These are phyloP conservation scores for Dynastes maya DNA, from an alignment of 2,888 invertebrate species.

Conservation along the genomic window DNA sequence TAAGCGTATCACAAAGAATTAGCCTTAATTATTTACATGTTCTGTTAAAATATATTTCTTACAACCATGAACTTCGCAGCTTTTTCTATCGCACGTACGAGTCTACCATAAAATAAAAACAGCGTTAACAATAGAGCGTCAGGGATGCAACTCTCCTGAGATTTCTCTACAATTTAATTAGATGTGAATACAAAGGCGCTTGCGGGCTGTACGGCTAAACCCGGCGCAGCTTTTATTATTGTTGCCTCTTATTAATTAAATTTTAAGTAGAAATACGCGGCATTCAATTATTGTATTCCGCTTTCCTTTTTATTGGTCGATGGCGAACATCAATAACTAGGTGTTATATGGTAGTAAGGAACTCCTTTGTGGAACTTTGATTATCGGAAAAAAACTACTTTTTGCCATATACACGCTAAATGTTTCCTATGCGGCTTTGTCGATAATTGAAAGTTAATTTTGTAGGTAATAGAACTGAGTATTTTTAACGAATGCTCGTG, in stretches of 20 bases:
- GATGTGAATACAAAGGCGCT: constrained; percentile 12
- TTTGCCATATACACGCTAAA: background rate
- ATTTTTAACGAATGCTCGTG: no score
- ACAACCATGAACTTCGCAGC: background rate
- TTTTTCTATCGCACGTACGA: background rate
- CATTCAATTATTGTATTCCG: constrained; percentile 11
- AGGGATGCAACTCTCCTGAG: background rate
- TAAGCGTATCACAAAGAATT: background rate
- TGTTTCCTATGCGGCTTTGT: background rate
- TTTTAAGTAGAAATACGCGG: constrained; percentile 15
- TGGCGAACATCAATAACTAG: background rate
- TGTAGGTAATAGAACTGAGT: no score
- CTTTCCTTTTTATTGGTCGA: constrained; percentile 13
- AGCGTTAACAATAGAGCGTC: no score
- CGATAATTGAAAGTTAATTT: background rate
- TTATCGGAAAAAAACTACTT: no score
- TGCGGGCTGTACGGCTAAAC: constrained; percentile 3
- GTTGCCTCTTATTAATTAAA: constrained; percentile 39
- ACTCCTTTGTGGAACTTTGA: no score
- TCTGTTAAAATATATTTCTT: background rate
- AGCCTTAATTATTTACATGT: background rate
- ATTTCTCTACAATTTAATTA: constrained; percentile 17
- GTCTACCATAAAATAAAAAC: background rate
- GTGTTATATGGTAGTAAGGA: background rate
- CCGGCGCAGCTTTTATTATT: constrained; percentile 25